These are phyloP conservation scores for Dryas iulia DNA, from an alignment of 1,140 invertebrate genomes.

Conservation along the genomic window DNA sequence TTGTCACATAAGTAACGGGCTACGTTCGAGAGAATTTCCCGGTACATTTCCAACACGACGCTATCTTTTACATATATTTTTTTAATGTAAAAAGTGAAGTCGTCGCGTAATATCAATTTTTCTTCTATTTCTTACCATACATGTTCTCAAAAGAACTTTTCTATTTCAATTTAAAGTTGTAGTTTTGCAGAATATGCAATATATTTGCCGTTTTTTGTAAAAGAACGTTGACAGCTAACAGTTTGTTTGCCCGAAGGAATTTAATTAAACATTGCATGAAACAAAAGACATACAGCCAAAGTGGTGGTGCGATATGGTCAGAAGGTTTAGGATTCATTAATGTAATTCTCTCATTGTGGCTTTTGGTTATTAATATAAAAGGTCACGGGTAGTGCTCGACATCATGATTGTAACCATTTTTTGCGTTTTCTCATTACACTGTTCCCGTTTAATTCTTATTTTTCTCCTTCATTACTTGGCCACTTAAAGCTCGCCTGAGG, in stretches of 20 bases:
- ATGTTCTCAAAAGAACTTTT: background rate
- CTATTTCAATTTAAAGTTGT: background rate
- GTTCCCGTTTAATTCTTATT: constrained; percentile 34
- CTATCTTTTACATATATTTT: constrained; percentile 20
- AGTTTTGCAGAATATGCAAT: background rate
- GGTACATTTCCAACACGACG: background rate
- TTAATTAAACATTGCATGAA: constrained; percentile 45
- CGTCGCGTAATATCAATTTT: background rate
- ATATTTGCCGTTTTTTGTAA: background rate
- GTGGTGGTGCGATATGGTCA: background rate
- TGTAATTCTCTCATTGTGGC: constrained; percentile 9
- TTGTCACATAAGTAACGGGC: constrained; percentile 19
- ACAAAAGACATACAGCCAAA: background rate
- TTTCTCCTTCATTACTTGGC: constrained; percentile 48
- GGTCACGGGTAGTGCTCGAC: constrained; percentile 27
- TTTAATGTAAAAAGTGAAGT: constrained; percentile 1
- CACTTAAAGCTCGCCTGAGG: constrained; percentile 43
- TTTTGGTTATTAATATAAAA: constrained; percentile 36
- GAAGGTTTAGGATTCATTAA: constrained; percentile 10
- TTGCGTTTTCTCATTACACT: constrained; percentile 40
- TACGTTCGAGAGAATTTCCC: constrained; percentile 6
- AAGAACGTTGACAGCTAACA: background rate
- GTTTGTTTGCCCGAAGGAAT: constrained; percentile 39
- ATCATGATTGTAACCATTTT: constrained; percentile 34
- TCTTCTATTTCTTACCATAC: background rate